A percentile compares a stretch with the other conserved stretches of the same genome.
These are phyloP conservation scores for Capreolus pygargus DNA, from an alignment of 2,113 vertebrate genomes.

Conservation along the genomic window DNA sequence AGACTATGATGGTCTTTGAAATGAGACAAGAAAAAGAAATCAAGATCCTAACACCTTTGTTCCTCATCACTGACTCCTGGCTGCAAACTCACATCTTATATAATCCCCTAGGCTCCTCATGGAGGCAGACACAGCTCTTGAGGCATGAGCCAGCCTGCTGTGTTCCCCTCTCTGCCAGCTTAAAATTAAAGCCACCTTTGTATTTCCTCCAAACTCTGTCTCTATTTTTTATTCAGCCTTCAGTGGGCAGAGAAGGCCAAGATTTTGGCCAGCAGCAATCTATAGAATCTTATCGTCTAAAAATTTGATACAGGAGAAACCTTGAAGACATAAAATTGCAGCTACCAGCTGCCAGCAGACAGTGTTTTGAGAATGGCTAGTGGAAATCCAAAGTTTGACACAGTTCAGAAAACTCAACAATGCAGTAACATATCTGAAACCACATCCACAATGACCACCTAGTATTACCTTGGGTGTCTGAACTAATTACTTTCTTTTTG, in stretches of 20 bases:
- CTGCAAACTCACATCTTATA: not conserved
- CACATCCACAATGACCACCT: not conserved
- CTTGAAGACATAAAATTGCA: not conserved
- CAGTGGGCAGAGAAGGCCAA: not conserved
- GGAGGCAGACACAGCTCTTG: not conserved
- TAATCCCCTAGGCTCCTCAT: not conserved
- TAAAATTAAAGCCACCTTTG: not conserved
- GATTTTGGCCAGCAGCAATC: not conserved
- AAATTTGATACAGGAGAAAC: not conserved
- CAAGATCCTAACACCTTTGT: not conserved
- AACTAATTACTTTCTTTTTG: not conserved
- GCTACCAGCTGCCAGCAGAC: not conserved
- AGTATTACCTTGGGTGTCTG: not conserved
- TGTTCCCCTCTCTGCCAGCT: not conserved
- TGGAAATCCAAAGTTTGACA: not conserved
- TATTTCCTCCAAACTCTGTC: not conserved
- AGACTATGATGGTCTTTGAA: not conserved
- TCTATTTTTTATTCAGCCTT: not conserved
- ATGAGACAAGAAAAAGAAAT: not conserved
- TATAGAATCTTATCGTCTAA: not conserved
- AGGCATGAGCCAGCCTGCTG: not conserved
- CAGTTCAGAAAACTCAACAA: not conserved
- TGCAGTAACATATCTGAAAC: not conserved
- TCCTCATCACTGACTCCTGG: not conserved
- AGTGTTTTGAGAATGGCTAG: not conserved